Base-by-base conservation (phyloP, 2,113 vertebrate genomes). In the Rhabdornis inornatus region DNA sequence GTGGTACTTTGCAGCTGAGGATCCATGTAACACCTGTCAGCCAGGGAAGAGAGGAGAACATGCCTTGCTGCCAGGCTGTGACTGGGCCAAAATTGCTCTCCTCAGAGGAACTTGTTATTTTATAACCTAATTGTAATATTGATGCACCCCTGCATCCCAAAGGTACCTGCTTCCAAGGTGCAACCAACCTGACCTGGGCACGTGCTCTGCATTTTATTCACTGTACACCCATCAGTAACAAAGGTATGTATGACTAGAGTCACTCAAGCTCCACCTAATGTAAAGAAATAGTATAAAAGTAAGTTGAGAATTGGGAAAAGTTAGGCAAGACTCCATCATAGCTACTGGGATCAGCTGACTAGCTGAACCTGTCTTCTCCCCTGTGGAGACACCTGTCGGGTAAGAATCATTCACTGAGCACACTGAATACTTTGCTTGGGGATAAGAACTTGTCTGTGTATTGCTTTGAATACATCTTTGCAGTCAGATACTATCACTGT, bases 21-120 rank as follows among this genome's bases (percentile, higher is more conserved):
- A 30, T 49, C 35, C 42, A 8, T 12, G 10, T 13, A n/a, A 20
- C 15, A 40, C 24, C 20, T n/a, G 24, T 14, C 31, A 30, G 3
- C 24, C 52, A 57, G 13, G 35, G 30, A 16, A 65, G 12, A 57
- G 19, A 33, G 11, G 6, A 74, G 30, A 19, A 56, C 23, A 57
- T 15, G 35, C 31, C 24, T 65, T 75, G 30, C 13, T 56, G 60
- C 35, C 1, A 1, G 40, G 42, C 15, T 40, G 47, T 0, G 0
- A 16, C 24, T 49, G 42, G 20, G 19, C 9, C 24, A 35, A 35
- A 76, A 57, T 42, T 35, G 8, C 24, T 49, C 16, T 49, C 70
- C 42, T 57, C 16, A 9, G 24, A 31, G 15, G 24, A 57, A 30
- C 35, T 31, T 25, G 15, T 0, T 35, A 21, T 65, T 35, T 20